A percentile compares a stretch with the other conserved stretches of the same genome.
These are phyloP conservation scores for Sinella curviseta DNA, from an alignment of 1,140 invertebrate genomes.

Conservation along the genomic window DNA sequence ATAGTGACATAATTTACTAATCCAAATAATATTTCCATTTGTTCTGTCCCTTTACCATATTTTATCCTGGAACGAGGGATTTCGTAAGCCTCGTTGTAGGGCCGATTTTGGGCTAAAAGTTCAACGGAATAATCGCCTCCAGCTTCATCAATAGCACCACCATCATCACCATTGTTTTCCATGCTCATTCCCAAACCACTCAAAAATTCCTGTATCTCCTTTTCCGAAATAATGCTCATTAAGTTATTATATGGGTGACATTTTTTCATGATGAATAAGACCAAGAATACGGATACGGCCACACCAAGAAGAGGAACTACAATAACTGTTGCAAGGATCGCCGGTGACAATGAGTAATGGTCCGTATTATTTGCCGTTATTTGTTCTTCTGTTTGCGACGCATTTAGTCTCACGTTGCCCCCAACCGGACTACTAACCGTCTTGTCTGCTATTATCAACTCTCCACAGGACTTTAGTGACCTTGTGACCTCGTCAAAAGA, in stretches of 20 bases:
- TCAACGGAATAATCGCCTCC: neutral
- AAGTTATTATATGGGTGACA: neutral
- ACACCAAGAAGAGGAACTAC: neutral
- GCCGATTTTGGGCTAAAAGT: neutral
- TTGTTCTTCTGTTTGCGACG: no score
- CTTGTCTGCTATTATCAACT: neutral
- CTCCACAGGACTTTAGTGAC: neutral
- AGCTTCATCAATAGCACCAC: neutral
- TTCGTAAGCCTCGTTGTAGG: slow-evolving; percentile 1
- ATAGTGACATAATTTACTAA: neutral
- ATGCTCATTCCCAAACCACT: neutral
- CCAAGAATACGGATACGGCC: neutral
- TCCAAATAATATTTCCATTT: neutral
- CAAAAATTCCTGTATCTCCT: slow-evolving; percentile 4
- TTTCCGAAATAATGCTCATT: neutral
- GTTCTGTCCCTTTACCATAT: neutral
- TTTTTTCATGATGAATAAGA: neutral
- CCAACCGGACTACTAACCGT: no score
- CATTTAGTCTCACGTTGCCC: no score
- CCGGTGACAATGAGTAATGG: neutral
- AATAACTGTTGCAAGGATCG: neutral
- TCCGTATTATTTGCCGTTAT: no score
- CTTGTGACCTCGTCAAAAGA: neutral
- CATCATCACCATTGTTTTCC: neutral
- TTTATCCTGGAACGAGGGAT: neutral